Conservation (phyloP, 2,113 vertebrate species). For the Pao palembangensis region DNA sequence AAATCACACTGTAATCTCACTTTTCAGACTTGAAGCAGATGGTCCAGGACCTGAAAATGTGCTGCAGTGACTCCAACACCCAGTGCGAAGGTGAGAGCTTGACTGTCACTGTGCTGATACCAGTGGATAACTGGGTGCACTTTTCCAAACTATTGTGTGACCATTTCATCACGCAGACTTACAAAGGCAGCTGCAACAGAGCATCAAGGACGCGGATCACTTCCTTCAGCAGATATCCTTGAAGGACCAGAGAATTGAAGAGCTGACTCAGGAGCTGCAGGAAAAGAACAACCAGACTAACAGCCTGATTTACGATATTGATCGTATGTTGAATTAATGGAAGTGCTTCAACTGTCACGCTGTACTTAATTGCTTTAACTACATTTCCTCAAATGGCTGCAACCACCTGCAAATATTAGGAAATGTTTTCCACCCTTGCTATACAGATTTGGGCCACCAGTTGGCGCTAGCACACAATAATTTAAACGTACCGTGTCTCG, state of each 20-base stretch:
- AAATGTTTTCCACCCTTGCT: no score
- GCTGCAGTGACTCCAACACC: conserved; percentile 7
- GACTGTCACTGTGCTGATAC: background rate
- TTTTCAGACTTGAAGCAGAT: conserved; percentile 15
- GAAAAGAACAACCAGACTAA: background rate
- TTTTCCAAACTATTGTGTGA: background rate
- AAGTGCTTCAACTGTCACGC: no score
- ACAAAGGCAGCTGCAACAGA: conserved; percentile 17
- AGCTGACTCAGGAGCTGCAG: conserved; percentile 17
- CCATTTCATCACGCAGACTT: conserved; percentile 33
- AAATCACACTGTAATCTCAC: background rate
- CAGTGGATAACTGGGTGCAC: background rate
- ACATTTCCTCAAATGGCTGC: no score
- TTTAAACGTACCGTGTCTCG: no score
- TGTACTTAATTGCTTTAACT: no score
- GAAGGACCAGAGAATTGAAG: background rate
- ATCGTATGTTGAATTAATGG: no score
- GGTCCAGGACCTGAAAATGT: conserved; percentile 11
- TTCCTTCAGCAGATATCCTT: conserved; percentile 4
- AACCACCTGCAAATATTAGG: no score
- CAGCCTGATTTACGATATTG: no score
- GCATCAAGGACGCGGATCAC: conserved; percentile 7
- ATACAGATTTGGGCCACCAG: no score
- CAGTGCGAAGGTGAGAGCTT: conserved; percentile 37
- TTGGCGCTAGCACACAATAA: no score